Evolutionary conservation across 92 coral and sea anemone genomes (phyloP).

Genomic region (Epizoanthus ramosus): DNA sequence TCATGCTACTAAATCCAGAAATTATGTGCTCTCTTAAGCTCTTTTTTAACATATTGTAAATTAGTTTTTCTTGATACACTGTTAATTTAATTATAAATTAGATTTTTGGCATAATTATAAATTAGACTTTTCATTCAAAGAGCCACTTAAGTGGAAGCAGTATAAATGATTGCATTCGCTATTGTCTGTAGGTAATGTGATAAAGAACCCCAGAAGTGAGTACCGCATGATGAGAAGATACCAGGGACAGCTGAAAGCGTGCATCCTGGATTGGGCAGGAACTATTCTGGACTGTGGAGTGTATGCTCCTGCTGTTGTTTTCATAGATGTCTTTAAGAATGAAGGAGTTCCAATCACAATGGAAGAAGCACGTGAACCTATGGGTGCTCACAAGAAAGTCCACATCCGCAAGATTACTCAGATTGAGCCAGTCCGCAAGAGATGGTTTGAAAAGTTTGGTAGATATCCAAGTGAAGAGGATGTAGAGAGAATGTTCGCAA

Average conservation of each 20-base stretch:
- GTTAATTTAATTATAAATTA: too few relatives aligned
- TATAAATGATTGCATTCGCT: too few relatives aligned
- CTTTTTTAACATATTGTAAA: too few relatives aligned
- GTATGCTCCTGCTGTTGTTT: slow-evolving; percentile 88
- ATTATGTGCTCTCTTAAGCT: too few relatives aligned
- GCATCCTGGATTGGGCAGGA: slow-evolving; percentile 93
- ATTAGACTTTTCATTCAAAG: too few relatives aligned
- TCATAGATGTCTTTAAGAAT: slow-evolving; percentile 74
- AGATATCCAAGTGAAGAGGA: slow-evolving; percentile 85
- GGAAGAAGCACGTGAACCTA: slow-evolving; percentile 98
- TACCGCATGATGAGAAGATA: slow-evolving; percentile 90
- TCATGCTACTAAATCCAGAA: too few relatives aligned
- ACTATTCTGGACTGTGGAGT: slow-evolving; percentile 97
- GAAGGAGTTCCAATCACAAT: slow-evolving; percentile 96
- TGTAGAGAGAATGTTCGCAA: slow-evolving; percentile 86
- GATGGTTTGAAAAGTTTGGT: slow-evolving; percentile 93
- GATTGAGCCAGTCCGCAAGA: slow-evolving; percentile 81
- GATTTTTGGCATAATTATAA: too few relatives aligned
- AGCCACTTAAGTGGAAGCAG: too few relatives aligned
- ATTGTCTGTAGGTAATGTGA: slow-evolving; percentile 56
- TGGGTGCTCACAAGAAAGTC: slow-evolving; percentile 96
- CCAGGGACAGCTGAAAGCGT: slow-evolving; percentile 87
- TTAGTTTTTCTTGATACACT: too few relatives aligned
- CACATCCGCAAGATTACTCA: slow-evolving; percentile 86
- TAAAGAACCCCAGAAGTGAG: slow-evolving; percentile 86